Percentiles rank a stretch among this genome's conserved stretches.
Evolutionary conservation across 2,888 invertebrate genomes (phyloP).

Genomic region (Ophion obscuratus): DNA sequence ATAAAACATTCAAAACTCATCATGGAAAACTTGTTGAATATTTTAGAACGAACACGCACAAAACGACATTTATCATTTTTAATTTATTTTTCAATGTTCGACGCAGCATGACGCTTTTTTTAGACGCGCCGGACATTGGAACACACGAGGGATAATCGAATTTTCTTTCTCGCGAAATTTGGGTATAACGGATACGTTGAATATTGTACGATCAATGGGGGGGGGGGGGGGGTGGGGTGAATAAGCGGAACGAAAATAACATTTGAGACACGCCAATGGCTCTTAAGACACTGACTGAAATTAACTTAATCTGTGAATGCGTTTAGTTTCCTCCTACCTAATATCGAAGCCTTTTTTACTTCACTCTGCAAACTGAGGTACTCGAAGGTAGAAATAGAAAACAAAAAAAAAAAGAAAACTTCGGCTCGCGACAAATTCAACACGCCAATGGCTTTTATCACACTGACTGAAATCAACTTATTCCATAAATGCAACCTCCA

Average conservation of each 20-base stretch:
- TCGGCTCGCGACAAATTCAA: slow-evolving; percentile 59
- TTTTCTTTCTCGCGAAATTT: slow-evolving; percentile 26
- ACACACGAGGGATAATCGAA: slow-evolving; percentile 8
- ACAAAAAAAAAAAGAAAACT: slow-evolving; percentile 59
- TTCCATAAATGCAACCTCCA: slow-evolving; percentile 25
- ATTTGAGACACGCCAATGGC: slow-evolving; percentile 40
- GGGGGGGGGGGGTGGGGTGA: slow-evolving; percentile 2
- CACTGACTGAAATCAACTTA: slow-evolving; percentile 52
- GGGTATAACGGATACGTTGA: slow-evolving; percentile 28
- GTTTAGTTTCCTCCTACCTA: slow-evolving; percentile 32
- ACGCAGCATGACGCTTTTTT: slow-evolving; percentile 20
- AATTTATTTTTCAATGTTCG: slow-evolving; percentile 20
- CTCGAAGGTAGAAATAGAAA: slow-evolving; percentile 37
- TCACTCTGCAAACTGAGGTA: slow-evolving; percentile 67
- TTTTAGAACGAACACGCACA: not conserved
- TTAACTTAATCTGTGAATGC: slow-evolving; percentile 34
- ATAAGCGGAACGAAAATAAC: not conserved
- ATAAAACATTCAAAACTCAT: slow-evolving; percentile 18
- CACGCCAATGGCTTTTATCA: slow-evolving; percentile 55
- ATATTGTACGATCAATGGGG: slow-evolving; percentile 10
- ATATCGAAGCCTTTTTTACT: slow-evolving; percentile 63
- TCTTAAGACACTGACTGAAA: slow-evolving; percentile 60
- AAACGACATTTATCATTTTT: not conserved
- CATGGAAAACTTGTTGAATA: slow-evolving; percentile 29
- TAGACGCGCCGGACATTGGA: slow-evolving; percentile 25